A percentile compares a stretch with the other conserved stretches of the same genome.
phyloP scores from a whole-genome alignment of 2,888 invertebrate species.

The Eilema sororculum region DNA sequence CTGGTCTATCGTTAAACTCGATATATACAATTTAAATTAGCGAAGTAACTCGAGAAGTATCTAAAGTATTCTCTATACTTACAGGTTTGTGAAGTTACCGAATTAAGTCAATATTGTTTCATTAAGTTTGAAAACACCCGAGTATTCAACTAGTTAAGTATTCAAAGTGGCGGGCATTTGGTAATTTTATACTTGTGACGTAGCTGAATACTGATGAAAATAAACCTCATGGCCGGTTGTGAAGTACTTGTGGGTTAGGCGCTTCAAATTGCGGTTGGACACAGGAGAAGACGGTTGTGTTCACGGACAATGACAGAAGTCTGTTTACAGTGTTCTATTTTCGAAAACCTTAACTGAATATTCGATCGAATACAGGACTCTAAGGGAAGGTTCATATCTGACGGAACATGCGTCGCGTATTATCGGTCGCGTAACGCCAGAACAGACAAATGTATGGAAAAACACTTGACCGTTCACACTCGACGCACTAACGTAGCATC shows the following conservation, averaged over 20 bases:
- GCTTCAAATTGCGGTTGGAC: constrained; percentile 7
- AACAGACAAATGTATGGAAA: too few relatives aligned
- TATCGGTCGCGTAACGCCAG: too few relatives aligned
- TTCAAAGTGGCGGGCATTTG: constrained; percentile 32
- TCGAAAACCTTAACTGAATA: too few relatives aligned
- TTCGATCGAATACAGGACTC: too few relatives aligned
- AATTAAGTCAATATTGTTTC: constrained; percentile 43
- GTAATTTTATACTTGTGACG: constrained; percentile 32
- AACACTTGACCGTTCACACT: too few relatives aligned
- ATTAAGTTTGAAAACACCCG: constrained; percentile 26
- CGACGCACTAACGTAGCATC: too few relatives aligned
- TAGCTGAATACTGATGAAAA: constrained; percentile 28
- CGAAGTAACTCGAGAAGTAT: constrained; percentile 26
- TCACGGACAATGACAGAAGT: background rate
- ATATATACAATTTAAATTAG: constrained; percentile 40
- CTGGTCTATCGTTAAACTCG: constrained; percentile 27
- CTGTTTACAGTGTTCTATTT: background rate
- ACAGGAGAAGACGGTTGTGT: constrained; percentile 5
- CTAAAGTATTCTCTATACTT: constrained; percentile 26
- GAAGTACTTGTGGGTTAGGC: constrained; percentile 13
- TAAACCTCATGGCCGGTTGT: constrained; percentile 10
- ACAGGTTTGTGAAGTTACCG: constrained; percentile 30
- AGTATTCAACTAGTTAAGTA: constrained; percentile 38
- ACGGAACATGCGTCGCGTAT: too few relatives aligned
- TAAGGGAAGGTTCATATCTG: too few relatives aligned